Evolutionary conservation across 92 coral and sea anemone species (phyloP).

Genomic region (Paragorgia papillata): DNA sequence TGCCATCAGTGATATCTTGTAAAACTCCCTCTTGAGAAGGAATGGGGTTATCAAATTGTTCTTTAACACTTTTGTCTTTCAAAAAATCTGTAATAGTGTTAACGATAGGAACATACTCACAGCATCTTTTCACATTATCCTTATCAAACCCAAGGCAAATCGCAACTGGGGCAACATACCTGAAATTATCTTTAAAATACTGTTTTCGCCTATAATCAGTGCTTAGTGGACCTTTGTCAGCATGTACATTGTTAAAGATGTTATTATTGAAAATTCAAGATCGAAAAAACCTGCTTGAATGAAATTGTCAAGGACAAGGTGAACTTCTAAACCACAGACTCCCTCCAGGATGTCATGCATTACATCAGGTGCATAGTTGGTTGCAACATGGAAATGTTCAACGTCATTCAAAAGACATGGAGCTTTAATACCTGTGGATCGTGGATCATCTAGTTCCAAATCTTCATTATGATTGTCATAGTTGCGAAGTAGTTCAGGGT

Average conservation of each 20-base stretch:
- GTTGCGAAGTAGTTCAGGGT: too few species aligned
- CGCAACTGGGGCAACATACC: constrained; percentile 18
- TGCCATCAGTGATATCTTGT: constrained; percentile 15
- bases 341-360: too few species aligned
- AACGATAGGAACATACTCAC: constrained; percentile 25
- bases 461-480: too few species aligned
- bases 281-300: too few species aligned
- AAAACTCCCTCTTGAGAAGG: constrained; percentile 22
- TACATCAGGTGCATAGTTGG: too few species aligned
- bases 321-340: too few species aligned
- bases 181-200: constrained; percentile 21
- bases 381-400: too few species aligned
- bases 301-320: too few species aligned
- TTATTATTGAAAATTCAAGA: constrained; percentile 6
- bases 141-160: constrained; percentile 21
- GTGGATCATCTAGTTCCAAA: too few species aligned
- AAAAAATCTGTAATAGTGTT: not conserved
- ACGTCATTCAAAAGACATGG: too few species aligned
- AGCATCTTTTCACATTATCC: constrained; percentile 12
- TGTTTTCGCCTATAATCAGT: constrained; percentile 33
- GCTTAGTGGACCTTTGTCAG: constrained; percentile 29
- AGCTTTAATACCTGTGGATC: too few species aligned
- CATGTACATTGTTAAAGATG: constrained; percentile 20
- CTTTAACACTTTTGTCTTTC: constrained; percentile 21
- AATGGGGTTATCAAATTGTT: constrained; percentile 25